phyloP scores from a whole-genome alignment of 2,888 invertebrate species.

The Nemapogon koenigi region DNA sequence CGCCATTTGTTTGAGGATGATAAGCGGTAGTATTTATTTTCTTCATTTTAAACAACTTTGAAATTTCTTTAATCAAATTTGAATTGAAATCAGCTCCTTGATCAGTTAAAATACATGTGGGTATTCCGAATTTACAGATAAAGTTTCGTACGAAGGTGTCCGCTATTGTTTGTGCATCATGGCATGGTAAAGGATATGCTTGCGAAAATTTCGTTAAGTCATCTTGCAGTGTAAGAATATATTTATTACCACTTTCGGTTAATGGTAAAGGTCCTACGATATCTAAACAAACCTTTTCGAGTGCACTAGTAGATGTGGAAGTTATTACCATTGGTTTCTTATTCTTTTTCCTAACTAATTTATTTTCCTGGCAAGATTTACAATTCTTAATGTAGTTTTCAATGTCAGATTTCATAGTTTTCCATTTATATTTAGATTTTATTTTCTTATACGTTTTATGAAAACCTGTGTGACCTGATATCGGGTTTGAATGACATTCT shows the following conservation, averaged over 20 bases:
- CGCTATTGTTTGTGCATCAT: constrained; percentile 25
- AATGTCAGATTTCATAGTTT: constrained; percentile 25
- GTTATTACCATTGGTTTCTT: constrained; percentile 26
- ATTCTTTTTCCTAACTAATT: constrained; percentile 17
- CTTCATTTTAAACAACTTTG: constrained; percentile 25
- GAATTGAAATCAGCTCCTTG: constrained; percentile 30
- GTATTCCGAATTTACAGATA: constrained; percentile 26
- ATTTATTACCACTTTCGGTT: constrained; percentile 19
- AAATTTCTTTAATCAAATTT: constrained; percentile 23
- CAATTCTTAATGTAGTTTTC: constrained; percentile 22
- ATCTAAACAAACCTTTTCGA: constrained; percentile 23
- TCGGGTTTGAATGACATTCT: constrained; percentile 14
- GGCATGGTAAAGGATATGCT: constrained; percentile 21
- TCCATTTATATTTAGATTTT: constrained; percentile 23
- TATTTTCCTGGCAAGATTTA: constrained; percentile 22
- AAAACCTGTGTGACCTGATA: constrained; percentile 18
- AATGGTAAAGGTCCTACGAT: constrained; percentile 23
- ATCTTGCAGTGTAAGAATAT: constrained; percentile 16
- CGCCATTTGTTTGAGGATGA: constrained; percentile 27
- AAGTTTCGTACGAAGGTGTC: constrained; percentile 22
- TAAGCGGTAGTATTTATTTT: constrained; percentile 22
- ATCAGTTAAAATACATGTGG: constrained; percentile 28
- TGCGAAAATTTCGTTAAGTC: constrained; percentile 22
- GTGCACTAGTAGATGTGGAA: constrained; percentile 21
- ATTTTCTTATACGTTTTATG: constrained; percentile 19